Evolutionary conservation across 1,140 invertebrate species (phyloP), one percentile per base, ranked within the genome.

Genomic region (Argopecten irradians): DNA sequence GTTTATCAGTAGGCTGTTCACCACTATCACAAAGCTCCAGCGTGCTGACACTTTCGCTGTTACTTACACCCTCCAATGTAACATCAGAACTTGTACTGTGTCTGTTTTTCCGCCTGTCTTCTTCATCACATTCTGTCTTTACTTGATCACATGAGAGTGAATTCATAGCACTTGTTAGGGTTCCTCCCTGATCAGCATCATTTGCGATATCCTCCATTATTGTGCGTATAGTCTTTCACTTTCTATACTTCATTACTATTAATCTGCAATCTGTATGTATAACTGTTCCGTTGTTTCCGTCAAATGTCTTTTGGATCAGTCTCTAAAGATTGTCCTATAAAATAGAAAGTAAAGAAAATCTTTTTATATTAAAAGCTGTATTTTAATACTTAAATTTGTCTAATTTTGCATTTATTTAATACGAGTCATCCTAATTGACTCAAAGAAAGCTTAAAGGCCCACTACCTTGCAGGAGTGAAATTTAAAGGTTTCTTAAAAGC

Each of bases 51-150:
- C 55, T 71, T 71, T 71, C 55, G 28, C 55, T 71, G 55, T 71
- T 71, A 71, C 55, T 71, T 5, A n/a, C 55, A 28, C 55, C 55
- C 55, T 71, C 55, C n/a, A 71, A 5, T 5, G 55, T 71, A 5
- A 71, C 55, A 28, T 71, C 55, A n/a, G 55, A 71, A 71, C 55
- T 71, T 71, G 55, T 71, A 71, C 55, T 71, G 22, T 71, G n/a
- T 28, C 55, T 22, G 55, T 71, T 5, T 71, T 71, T 28, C 22
- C 55, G 14, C 16, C 55, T 22, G 2, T 71, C n/a, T 71, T 16
- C 55, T 5, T 71, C 55, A 22, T 16, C 55, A 5, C 55, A 5
- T 71, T n/a, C 55, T 5, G 22, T 16, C 55, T 71, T 16, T 3
- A 11, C 28, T 5, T 28, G 55, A 71, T 71, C 55, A 71, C 55